Conservation (phyloP, 2,797 vertebrate species). For the Tenualosa thibaudeaui region DNA sequence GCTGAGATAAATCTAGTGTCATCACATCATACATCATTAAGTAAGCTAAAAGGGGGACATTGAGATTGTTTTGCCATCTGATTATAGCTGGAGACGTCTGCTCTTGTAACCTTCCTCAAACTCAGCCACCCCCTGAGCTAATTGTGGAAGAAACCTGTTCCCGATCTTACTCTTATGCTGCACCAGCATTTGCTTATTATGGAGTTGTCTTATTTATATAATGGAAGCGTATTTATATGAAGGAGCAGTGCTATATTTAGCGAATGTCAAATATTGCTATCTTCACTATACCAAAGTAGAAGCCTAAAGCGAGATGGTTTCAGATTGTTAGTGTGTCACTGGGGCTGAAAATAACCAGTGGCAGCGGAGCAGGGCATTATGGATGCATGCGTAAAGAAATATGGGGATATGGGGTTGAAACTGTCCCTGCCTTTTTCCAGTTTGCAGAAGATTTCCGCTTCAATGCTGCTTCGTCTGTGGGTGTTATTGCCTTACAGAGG, state of each 20-base stretch:
- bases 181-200: too few species aligned
- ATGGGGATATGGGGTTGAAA: too few species aligned
- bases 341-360: background rate
- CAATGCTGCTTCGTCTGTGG: background rate
- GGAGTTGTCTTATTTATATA: background rate
- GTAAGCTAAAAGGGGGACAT: background rate
- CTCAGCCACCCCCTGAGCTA: background rate
- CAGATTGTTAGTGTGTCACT: background rate
- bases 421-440: too few species aligned
- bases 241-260: background rate
- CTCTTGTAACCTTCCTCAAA: background rate
- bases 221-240: background rate
- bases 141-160: background rate
- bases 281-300: background rate
- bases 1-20: too few species aligned
- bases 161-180: background rate
- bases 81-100: background rate
- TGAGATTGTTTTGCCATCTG: background rate
- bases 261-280: background rate
- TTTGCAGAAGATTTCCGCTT: background rate
- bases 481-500: background rate
- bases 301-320: background rate
- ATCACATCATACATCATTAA: background rate
- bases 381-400: background rate
- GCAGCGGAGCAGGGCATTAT: too few species aligned